These are phyloP conservation scores for Smittia sp. DNA, from an alignment of 2,888 invertebrate species.

Conservation along the genomic window DNA sequence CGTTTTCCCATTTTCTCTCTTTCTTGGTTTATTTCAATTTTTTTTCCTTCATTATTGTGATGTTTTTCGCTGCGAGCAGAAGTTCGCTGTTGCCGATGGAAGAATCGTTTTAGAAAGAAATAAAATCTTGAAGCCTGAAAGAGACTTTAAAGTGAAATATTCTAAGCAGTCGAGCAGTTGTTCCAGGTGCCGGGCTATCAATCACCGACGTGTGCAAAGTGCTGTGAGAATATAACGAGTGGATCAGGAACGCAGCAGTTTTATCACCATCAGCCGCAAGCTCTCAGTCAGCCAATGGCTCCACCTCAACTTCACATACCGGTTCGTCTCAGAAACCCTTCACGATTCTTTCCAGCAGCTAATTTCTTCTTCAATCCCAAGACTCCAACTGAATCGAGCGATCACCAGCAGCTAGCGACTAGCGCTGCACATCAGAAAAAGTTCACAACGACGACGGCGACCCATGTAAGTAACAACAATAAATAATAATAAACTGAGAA, in stretches of 20 bases:
- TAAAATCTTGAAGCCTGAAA: constrained; percentile 16
- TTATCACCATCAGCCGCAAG: neutral
- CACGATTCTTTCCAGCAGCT: neutral
- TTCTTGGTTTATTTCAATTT: constrained; percentile 39
- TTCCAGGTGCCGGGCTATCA: constrained; percentile 54
- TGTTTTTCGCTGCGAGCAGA: constrained; percentile 34
- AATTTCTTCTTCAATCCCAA: neutral
- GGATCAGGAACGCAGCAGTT: neutral
- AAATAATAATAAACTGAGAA: constrained; percentile 33
- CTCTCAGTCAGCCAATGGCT: neutral
- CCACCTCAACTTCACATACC: constrained; percentile 3
- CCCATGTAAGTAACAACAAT: constrained; percentile 39
- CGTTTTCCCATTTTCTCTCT: constrained; percentile 36
- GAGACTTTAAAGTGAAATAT: constrained; percentile 1
- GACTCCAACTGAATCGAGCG: constrained; percentile 12
- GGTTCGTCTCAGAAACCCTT: neutral
- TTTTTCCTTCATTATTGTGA: constrained; percentile 41
- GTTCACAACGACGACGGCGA: constrained; percentile 36
- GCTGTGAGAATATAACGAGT: constrained; percentile 53
- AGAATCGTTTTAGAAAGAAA: neutral
- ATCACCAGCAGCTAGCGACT: constrained; percentile 26
- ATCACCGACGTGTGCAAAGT: constrained; percentile 54
- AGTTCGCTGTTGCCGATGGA: constrained; percentile 7
- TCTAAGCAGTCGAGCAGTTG: constrained; percentile 44
- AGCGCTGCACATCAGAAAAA: constrained; percentile 30